Base-by-base conservation (phyloP, 1,140 invertebrate genomes). In the Drosophila tani region DNA sequence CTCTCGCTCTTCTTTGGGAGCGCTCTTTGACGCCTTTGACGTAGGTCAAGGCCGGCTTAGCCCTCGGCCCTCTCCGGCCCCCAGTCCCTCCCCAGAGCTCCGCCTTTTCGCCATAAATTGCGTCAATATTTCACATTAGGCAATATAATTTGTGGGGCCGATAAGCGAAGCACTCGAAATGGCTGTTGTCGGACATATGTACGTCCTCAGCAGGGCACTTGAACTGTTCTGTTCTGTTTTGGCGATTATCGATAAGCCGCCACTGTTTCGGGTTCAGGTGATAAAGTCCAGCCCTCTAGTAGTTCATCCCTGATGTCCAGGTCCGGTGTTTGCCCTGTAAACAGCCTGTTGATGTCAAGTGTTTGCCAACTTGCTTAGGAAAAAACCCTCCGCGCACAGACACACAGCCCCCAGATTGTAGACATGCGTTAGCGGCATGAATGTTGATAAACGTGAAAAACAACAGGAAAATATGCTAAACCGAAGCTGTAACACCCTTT, bases 21-120 rank as follows among this genome's bases (percentile, higher is more conserved):
- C 35, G 12, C 57, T 40, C 53, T 67, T 40, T 59, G 24, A 32
- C 19, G 75, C 38, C 71, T 87, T 91, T 83, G 82, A 59, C 80
- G 77, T 91, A 91, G 87, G 87, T 91, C 87, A 91, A 91, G 88
- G 87, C 70, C 83, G 75, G 74, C 81, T 85, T 83, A 49, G 38
- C 29, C 29, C 51, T 45, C 50, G 43, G n/a, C n/a, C n/a, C n/a
- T 6, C n/a, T 14, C 60, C 35, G 1, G 29, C 7, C 66, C 27
- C 5, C 40, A 32, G n/a, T 7, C 19, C 62, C 27, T 38, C n/a
- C 11, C n/a, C 9, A 12, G 19, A 46, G 55, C 45, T 56, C 17
- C 59, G 24, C 60, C 21, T 41, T 64, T 49, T n/a, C 19, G 35
- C n/a, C 29, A 14, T 35, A 45, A 46, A 53, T 55, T 41, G 47